Conservation (phyloP, 2,113 vertebrate genomes). For the Anolis sagrei region DNA sequence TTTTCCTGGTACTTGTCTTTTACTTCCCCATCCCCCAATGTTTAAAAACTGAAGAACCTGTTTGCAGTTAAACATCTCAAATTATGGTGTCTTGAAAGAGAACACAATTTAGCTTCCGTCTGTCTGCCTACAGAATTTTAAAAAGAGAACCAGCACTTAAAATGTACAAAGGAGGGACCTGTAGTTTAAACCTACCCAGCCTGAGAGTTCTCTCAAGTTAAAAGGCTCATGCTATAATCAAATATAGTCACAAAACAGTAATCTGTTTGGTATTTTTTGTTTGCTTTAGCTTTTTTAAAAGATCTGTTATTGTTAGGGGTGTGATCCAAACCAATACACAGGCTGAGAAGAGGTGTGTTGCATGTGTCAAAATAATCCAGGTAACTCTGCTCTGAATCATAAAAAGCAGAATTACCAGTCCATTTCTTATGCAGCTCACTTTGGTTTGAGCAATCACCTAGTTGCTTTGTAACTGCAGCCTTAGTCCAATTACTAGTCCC, state of each 20-base stretch:
- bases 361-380: constrained; percentile 23
- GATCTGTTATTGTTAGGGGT: constrained; percentile 15
- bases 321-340: constrained; percentile 4
- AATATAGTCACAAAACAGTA: constrained; percentile 9
- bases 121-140: neutral
- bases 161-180: constrained; percentile 1
- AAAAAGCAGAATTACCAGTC: neutral
- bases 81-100: neutral
- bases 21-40: too few relatives aligned
- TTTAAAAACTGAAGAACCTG: neutral
- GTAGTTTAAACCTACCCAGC: neutral
- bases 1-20: neutral
- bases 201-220: neutral
- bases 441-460: neutral
- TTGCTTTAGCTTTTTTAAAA: constrained; percentile 18
- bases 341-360: constrained; percentile 20
- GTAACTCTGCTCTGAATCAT: neutral
- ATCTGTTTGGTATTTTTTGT: constrained; percentile 23
- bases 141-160: neutral
- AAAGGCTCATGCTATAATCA: neutral
- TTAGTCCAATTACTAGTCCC: too few relatives aligned
- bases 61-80: neutral
- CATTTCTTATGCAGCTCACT: neutral
- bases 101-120: neutral
- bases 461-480: neutral